Evolutionary conservation across 2,113 vertebrate species (phyloP).

Genomic region (Miniopterus natalensis): DNA sequence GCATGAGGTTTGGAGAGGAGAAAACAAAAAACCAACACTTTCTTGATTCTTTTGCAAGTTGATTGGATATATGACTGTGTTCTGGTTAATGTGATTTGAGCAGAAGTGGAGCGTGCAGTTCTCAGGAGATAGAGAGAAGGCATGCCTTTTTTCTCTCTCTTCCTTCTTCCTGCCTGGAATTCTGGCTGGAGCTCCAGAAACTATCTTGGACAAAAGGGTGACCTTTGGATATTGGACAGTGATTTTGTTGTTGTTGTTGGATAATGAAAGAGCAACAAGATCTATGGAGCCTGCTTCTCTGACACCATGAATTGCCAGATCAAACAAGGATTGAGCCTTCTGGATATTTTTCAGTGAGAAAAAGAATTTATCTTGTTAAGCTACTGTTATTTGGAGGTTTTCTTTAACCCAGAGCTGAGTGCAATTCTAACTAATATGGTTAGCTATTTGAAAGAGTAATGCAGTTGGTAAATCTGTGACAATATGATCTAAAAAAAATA

Average conservation of each 20-base stretch:
- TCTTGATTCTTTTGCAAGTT: not conserved
- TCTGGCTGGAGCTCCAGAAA: not conserved
- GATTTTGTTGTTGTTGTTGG: not conserved
- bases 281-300: not conserved
- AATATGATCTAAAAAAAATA: not conserved
- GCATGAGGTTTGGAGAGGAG: not conserved
- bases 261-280: not conserved
- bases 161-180: not conserved
- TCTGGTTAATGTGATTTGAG: not conserved
- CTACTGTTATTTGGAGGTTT: not conserved
- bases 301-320: not conserved
- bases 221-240: not conserved
- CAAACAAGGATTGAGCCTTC: not conserved
- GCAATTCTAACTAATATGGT: not conserved
- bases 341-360: not conserved
- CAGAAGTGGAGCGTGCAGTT: not conserved
- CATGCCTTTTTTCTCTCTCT: not conserved
- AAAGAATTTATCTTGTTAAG: not conserved
- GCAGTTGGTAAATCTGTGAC: not conserved
- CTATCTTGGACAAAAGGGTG: not conserved
- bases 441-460: constrained; percentile 47
- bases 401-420: not conserved
- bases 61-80: not conserved
- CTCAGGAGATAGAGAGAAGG: not conserved
- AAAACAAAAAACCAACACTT: not conserved